Conservation (phyloP, 2,113 vertebrate genomes). For the Eublepharis macularius region DNA sequence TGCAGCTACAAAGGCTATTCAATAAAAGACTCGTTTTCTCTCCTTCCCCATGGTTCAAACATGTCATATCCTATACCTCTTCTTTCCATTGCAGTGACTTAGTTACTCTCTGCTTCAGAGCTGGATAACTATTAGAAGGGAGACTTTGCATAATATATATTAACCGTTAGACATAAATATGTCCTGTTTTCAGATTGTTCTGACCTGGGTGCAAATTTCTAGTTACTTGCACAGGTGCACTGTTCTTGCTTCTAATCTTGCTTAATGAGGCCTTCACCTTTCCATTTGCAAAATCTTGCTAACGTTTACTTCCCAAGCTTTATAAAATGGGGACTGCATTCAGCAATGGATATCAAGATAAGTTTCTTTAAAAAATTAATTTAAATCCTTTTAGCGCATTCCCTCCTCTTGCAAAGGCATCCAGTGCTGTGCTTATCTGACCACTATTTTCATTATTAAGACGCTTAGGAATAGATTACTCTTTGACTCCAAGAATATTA, state of each 20-base stretch:
- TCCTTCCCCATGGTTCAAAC: background rate
- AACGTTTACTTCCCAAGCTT: slow-evolving; percentile 13
- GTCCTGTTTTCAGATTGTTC: background rate
- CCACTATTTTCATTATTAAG: slow-evolving; percentile 70
- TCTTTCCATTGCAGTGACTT: background rate
- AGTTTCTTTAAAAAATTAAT: slow-evolving; percentile 48
- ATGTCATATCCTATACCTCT: background rate
- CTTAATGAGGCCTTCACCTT: slow-evolving; percentile 18
- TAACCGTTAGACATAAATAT: background rate
- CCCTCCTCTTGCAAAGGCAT: slow-evolving; percentile 44
- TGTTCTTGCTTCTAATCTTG: background rate
- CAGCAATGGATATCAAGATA: slow-evolving; percentile 29
- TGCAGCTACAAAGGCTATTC: too few relatives aligned
- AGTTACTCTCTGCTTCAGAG: background rate
- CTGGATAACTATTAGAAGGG: too few relatives aligned
- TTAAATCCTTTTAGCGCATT: slow-evolving; percentile 40
- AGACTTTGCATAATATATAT: background rate
- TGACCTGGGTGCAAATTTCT: background rate
- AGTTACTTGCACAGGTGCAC: background rate
- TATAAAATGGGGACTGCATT: slow-evolving; percentile 5
- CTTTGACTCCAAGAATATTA: slow-evolving; percentile 71
- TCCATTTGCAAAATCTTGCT: slow-evolving; percentile 15
- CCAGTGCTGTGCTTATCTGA: slow-evolving; percentile 44
- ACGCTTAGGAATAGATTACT: slow-evolving; percentile 59
- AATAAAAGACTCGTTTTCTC: background rate